Evolutionary conservation across 2,113 vertebrate species (phyloP), one percentile per base, ranked within the genome.

Genomic region (Caretta caretta): DNA sequence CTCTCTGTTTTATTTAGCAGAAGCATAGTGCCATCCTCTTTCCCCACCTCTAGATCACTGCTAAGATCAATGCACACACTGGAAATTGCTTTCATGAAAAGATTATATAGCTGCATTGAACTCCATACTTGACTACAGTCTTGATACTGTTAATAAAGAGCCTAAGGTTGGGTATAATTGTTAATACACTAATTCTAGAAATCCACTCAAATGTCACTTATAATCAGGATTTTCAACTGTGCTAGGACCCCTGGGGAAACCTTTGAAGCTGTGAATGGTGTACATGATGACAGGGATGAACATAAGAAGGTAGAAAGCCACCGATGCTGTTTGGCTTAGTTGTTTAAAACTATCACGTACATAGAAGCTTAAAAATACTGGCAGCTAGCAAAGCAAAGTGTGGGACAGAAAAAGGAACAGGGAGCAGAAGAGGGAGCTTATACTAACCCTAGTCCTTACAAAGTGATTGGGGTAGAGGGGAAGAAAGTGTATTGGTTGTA

Each of bases 121-220:
- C 94, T 97, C 97, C 96, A 87, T 96, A 92, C 93, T 97, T 93
- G 96, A 93, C 80, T 83, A 90, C 95, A 97, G 96, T 96, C 98
- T 97, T 98, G 93, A 98, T 97, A 97, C 97, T 98, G 96, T 97
- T 98, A 98, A 98, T 98, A 98, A 98, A 98, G 94, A 98, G 96
- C 94, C 97, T 98, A 98, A 96, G 97, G 97, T 98, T 98, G 97
- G 97, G 97, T 97, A 98, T 98, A 98, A 98, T 98, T 98, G 97
- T 98, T 98, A 98, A 98, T 98, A 98, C 98, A 98, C 98, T 98
- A 98, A 98, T 99, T 98, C 98, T 98, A 98, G 98, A 98, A 98
- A 98, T 98, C 98, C 98, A 98, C 98, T 98, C 98, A 98, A 98
- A 98, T 98, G 98, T 98, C 98, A 98, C 98, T 98, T 98, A 98